Evolutionary conservation across 2,113 vertebrate species (phyloP).

Genomic region (Corvus cornix): DNA sequence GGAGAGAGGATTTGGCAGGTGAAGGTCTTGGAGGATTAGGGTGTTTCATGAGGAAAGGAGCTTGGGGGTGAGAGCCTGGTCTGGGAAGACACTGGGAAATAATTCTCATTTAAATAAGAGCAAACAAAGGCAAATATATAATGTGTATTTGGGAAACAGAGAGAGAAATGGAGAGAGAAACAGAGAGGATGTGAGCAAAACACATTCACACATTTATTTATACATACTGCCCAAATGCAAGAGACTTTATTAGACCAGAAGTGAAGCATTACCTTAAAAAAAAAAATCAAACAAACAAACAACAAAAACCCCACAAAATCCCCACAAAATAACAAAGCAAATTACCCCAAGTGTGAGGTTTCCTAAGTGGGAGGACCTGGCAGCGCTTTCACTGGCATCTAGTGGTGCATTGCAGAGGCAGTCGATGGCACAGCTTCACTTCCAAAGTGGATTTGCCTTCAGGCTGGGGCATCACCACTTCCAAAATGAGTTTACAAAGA

Average conservation of each 20-base stretch:
- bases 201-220: not conserved
- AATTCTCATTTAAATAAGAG: not conserved
- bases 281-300: not conserved
- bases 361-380: not conserved
- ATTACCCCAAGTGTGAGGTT: not conserved
- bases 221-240: not conserved
- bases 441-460: not conserved
- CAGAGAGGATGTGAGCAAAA: not conserved
- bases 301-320: no score
- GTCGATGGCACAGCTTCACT: not conserved
- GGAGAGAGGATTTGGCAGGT: not conserved
- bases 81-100: not conserved
- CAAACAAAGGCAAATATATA: not conserved
- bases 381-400: constrained; percentile 62
- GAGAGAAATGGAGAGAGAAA: not conserved
- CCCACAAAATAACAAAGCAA: not conserved
- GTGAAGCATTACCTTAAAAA: not conserved
- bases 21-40: not conserved
- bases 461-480: not conserved
- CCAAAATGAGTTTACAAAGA: not conserved
- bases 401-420: not conserved
- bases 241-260: not conserved
- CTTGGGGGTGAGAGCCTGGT: not conserved
- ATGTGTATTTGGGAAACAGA: not conserved
- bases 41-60: not conserved